Percentiles rank a stretch among this genome's conserved stretches.
phyloP scores from a whole-genome alignment of 2,797 vertebrate genomes.

The Limosa lapponica region DNA sequence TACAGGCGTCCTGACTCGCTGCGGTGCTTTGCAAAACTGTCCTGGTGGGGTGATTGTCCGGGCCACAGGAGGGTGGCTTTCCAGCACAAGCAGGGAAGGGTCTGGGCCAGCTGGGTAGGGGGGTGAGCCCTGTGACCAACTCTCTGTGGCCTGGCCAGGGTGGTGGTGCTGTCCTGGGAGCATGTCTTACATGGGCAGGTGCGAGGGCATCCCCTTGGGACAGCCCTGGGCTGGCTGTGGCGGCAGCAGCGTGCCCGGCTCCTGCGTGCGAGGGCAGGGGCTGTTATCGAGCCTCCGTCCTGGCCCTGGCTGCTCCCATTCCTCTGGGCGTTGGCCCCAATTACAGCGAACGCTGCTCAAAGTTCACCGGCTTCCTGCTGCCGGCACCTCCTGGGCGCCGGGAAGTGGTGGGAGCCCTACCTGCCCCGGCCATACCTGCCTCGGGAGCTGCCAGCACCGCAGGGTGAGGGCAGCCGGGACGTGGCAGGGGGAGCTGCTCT shows the following conservation, averaged over 20 bases:
- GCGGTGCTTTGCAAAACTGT: accelerated
- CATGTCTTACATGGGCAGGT: neutral
- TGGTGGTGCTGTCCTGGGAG: neutral
- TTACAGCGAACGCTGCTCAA: neutral
- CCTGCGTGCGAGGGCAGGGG: accelerated
- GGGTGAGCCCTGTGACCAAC: neutral
- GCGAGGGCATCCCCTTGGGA: accelerated
- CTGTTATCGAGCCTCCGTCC: neutral
- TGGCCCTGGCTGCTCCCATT: neutral
- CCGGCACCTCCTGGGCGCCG: neutral
- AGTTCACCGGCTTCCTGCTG: neutral
- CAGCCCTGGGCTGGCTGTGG: neutral
- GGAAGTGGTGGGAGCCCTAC: neutral
- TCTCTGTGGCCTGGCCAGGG: accelerated
- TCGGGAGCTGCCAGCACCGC: neutral
- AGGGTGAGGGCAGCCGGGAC: accelerated
- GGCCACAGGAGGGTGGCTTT: neutral
- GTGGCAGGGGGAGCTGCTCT: accelerated
- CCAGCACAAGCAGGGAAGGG: neutral
- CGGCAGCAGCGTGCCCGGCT: neutral
- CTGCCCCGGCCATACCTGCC: neutral
- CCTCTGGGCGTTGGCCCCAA: constrained; percentile 3
- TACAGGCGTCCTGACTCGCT: too few species aligned
- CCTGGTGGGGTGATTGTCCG: neutral
- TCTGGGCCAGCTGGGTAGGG: accelerated